phyloP scores from a whole-genome alignment of 2,797 vertebrate species.

The Oreortyx pictus region DNA sequence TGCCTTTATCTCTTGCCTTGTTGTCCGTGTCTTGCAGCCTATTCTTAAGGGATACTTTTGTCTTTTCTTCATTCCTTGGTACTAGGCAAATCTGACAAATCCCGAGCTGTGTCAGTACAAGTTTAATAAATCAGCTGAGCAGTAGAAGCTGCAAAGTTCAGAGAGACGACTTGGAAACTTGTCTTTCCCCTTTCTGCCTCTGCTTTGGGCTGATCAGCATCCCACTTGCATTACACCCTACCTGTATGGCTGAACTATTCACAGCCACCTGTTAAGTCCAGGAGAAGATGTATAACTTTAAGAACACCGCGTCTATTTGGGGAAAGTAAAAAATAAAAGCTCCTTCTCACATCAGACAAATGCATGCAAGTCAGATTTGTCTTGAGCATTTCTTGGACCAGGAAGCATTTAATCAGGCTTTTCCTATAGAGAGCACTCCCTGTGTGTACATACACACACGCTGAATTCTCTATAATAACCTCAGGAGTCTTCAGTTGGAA shows the following conservation, averaged over 20 bases:
- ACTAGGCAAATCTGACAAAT: fast-evolving
- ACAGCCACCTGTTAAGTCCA: background rate
- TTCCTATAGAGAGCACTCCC: too few relatives aligned
- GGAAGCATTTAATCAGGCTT: too few relatives aligned
- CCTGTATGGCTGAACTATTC: background rate
- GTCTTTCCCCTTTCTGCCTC: background rate
- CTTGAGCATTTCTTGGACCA: too few relatives aligned
- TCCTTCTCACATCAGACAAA: background rate
- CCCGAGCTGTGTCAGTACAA: background rate
- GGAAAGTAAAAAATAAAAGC: background rate
- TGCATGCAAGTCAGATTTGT: too few relatives aligned
- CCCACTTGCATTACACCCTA: fast-evolving
- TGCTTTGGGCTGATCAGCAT: background rate
- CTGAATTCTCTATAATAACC: too few relatives aligned
- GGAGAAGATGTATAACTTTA: background rate
- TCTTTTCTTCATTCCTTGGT: fast-evolving
- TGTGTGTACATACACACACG: too few relatives aligned
- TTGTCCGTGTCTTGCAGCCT: background rate
- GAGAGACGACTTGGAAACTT: background rate
- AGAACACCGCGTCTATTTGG: background rate
- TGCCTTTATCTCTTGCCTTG: background rate
- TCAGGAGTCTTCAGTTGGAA: too few relatives aligned
- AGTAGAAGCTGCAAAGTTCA: background rate
- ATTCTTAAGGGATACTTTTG: background rate
- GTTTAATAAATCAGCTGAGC: background rate